phyloP scores from a whole-genome alignment of 2,888 invertebrate genomes.

The Parnassius smintheus region DNA sequence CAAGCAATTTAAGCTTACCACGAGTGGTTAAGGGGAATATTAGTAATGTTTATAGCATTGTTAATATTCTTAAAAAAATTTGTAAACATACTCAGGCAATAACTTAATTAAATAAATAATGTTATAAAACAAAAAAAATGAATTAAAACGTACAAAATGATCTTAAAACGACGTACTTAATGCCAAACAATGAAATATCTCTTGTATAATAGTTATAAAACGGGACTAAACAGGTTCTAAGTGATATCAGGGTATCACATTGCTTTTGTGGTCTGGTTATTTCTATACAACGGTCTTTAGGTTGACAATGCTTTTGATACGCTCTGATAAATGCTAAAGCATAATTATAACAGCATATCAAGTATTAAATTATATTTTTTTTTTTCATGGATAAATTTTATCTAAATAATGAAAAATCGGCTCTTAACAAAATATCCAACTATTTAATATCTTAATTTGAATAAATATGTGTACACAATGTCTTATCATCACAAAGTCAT shows the following conservation, averaged over 20 bases:
- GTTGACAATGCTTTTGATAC: conserved; percentile 16
- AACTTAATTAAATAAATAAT: too few species aligned
- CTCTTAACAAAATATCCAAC: too few species aligned
- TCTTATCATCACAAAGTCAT: too few species aligned
- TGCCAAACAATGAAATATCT: conserved; percentile 4
- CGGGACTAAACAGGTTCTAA: conserved; percentile 23
- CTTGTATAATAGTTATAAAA: conserved; percentile 8
- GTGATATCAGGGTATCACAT: conserved; percentile 24
- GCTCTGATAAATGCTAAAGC: conserved; percentile 19
- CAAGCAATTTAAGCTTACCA: too few species aligned
- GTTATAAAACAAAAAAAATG: background rate
- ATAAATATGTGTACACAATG: too few species aligned
- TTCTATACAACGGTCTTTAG: conserved; percentile 20
- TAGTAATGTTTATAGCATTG: too few species aligned
- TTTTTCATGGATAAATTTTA: too few species aligned
- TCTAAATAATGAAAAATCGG: too few species aligned
- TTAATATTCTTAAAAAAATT: too few species aligned
- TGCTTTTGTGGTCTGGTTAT: conserved; percentile 23
- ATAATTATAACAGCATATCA: background rate
- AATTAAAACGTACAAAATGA: conserved; percentile 1
- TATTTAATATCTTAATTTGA: too few species aligned
- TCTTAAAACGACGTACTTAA: conserved; percentile 22
- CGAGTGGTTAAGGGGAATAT: too few species aligned
- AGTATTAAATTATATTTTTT: too few species aligned
- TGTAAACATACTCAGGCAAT: background rate